Evolutionary conservation across 2,113 vertebrate species (phyloP).

Genomic region (Origma solitaria): DNA sequence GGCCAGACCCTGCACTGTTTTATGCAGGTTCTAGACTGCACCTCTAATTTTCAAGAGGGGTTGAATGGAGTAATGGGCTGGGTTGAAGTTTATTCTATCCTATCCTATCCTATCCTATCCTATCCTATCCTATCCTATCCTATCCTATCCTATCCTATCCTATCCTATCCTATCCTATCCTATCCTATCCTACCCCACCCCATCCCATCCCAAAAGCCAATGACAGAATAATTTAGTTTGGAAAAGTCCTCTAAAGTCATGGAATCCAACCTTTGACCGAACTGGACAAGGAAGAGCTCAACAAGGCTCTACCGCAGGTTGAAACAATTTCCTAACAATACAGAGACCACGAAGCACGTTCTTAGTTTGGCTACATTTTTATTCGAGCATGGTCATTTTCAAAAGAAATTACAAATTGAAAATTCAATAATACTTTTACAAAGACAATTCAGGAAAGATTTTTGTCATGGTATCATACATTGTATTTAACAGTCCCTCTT

Average conservation of each 20-base stretch:
- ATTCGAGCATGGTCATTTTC: conserved; percentile 99
- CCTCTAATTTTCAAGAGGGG: neutral
- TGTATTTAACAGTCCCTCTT: conserved; percentile 99
- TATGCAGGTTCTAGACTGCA: neutral
- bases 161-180: no score
- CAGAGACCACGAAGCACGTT: conserved; percentile 65
- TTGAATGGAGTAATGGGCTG: neutral
- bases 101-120: neutral
- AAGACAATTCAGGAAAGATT: conserved; percentile 99
- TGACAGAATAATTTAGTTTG: neutral
- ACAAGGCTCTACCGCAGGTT: neutral
- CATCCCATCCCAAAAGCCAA: neutral
- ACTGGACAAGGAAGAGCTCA: neutral
- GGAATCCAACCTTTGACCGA: neutral
- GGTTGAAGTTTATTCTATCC: neutral
- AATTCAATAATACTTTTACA: conserved; percentile 99
- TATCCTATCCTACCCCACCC: no score
- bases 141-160: neutral
- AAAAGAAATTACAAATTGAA: conserved; percentile 99
- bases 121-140: no score
- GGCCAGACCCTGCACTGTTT: neutral
- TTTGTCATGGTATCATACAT: conserved; percentile 99
- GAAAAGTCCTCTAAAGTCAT: neutral
- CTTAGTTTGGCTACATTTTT: conserved; percentile 99
- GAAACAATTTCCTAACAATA: conserved; percentile 42